Base-by-base conservation (phyloP, 1,140 invertebrate genomes). In the Pollicipes pollicipes region DNA sequence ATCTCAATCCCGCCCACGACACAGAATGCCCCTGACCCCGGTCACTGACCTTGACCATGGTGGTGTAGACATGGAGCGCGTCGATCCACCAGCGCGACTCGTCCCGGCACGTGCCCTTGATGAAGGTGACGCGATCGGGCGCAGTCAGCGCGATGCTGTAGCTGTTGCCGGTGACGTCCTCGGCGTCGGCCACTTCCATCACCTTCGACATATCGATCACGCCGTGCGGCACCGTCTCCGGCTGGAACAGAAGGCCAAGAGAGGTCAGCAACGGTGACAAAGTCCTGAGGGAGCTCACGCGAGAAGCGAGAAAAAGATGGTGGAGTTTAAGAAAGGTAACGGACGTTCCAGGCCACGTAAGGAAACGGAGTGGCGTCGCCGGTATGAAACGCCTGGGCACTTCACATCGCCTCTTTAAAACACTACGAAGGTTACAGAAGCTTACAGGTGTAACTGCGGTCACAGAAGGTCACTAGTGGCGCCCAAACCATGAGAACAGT, bases 221-320 rank as follows among this genome's bases (percentile, higher is more conserved):
- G 69, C 91, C 91, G 82, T 97, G 94, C 24, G 94, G 94, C 74
- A 97, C 88, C 68, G 94, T 97, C 79, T 95, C 92, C 67, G 90
- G 90, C 93, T 96, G 82, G 8, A 21, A 24, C 8, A 58, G 45
- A 21, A 2, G 17, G 45, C 13, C 2, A 21, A 58, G 6, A 58
- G 6, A 21, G 45, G 13, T 21, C 13, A 2, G 24, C 13, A 6
- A 24, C 13, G 45, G 32, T 35, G 4, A 58, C 45, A 58, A 21
- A 6, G 45, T 58, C 24, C 13, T 58, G 6, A 58, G 13, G 24
- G 45, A 58, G 16, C 32, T 6, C 4, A 6, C 32, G 32, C 32
- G 16, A n/a, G n/a, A n/a, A n/a, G n/a, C n/a, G n/a, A n/a, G n/a
- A n/a, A n/a, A n/a, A n/a, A n/a, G n/a, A n/a, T n/a, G n/a, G n/a